A percentile compares a stretch with the other conserved stretches of the same genome.
These are phyloP conservation scores for Yponomeuta malinellus DNA, from an alignment of 2,888 invertebrate species.

Conservation along the genomic window DNA sequence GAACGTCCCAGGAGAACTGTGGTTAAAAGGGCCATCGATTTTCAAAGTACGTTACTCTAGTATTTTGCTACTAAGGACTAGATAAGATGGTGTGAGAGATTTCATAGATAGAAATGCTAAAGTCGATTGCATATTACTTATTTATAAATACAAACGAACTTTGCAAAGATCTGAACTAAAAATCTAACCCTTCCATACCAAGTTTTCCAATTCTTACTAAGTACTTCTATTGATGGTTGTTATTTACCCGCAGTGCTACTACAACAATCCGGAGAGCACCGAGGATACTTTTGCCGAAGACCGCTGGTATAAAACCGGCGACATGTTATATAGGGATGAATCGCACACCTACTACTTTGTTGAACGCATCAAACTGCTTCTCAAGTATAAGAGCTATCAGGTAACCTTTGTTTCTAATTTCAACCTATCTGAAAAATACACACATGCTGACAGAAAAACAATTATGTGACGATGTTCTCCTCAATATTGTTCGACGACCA, in stretches of 20 bases:
- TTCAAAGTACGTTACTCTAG: slow-evolving; percentile 18
- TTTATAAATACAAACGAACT: no score
- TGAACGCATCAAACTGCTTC: slow-evolving; percentile 67
- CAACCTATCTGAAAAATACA: no score
- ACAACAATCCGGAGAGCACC: slow-evolving; percentile 55
- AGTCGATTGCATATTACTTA: no score
- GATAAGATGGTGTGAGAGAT: no score
- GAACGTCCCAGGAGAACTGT: slow-evolving; percentile 65
- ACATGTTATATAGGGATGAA: slow-evolving; percentile 67
- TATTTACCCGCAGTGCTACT: slow-evolving; percentile 50
- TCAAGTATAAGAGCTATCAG: slow-evolving; percentile 68
- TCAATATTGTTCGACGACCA: no score
- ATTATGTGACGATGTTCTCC: no score
- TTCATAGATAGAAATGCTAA: no score
- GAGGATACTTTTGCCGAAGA: slow-evolving; percentile 52
- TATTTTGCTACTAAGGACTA: no score
- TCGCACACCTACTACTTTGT: slow-evolving; percentile 62
- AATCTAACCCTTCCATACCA: background rate
- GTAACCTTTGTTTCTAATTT: slow-evolving; percentile 30
- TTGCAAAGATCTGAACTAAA: no score
- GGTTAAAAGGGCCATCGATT: slow-evolving; percentile 46
- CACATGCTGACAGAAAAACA: no score
- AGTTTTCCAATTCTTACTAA: background rate
- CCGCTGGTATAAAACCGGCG: slow-evolving; percentile 70
- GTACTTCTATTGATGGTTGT: background rate